Conservation (phyloP, 1,140 invertebrate species). For the Aleiodes sp. region DNA sequence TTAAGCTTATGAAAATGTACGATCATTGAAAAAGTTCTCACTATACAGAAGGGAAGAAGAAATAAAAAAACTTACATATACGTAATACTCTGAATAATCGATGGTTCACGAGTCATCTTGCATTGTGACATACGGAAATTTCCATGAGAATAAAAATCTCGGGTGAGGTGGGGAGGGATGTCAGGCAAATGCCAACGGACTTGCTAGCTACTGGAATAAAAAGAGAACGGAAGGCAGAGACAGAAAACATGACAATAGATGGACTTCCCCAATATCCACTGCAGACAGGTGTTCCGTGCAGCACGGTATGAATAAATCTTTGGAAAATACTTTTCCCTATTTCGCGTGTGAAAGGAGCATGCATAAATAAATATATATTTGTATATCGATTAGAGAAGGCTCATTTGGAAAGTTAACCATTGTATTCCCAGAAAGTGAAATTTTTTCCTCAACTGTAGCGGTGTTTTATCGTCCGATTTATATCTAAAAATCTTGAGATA, state of each 20-base stretch:
- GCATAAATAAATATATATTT: too few species aligned
- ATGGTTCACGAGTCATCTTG: slow-evolving; percentile 19
- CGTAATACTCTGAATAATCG: slow-evolving; percentile 17
- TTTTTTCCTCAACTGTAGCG: too few species aligned
- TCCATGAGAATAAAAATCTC: slow-evolving; percentile 14
- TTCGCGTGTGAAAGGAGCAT: neutral
- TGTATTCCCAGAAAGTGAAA: too few species aligned
- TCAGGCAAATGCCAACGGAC: too few species aligned
- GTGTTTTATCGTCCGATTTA: too few species aligned
- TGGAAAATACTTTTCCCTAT: neutral
- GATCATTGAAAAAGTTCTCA: neutral
- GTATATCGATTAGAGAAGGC: too few species aligned
- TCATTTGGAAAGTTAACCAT: too few species aligned
- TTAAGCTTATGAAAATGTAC: neutral
- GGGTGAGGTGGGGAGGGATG: too few species aligned
- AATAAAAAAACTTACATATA: slow-evolving; percentile 25
- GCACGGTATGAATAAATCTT: slow-evolving; percentile 30
- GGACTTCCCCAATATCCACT: slow-evolving; percentile 27
- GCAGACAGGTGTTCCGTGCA: slow-evolving; percentile 23
- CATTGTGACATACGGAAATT: slow-evolving; percentile 18
- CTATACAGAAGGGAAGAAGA: neutral
- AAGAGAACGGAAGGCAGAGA: neutral
- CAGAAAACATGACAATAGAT: slow-evolving; percentile 4
- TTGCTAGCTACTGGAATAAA: slow-evolving; percentile 6
- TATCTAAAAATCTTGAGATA: too few species aligned